Evolutionary conservation across 2,888 invertebrate genomes (phyloP).

Genomic region (Scaeva pyrastri): DNA sequence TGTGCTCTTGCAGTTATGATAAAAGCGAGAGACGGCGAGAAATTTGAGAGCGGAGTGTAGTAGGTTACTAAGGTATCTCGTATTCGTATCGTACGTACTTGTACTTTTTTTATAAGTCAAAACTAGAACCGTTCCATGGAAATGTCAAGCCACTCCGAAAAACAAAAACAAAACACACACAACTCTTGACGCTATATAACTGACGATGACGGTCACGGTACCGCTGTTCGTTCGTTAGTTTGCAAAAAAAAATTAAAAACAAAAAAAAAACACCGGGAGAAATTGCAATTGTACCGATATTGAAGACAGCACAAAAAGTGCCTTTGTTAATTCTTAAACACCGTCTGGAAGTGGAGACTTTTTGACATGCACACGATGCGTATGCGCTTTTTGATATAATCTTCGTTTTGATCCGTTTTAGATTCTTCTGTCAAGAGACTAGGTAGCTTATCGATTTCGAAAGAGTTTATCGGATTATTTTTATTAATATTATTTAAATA

Average conservation of each 20-base stretch:
- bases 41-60: neutral
- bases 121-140: slow-evolving; percentile 12
- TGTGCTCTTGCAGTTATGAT: slow-evolving; percentile 8
- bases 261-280: slow-evolving; percentile 8
- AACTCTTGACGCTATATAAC: neutral
- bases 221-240: slow-evolving; percentile 1
- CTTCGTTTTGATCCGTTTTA: slow-evolving; percentile 27
- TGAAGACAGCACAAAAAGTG: neutral
- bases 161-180: neutral
- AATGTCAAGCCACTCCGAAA: slow-evolving; percentile 8
- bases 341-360: slow-evolving; percentile 6
- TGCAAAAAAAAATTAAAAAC: neutral
- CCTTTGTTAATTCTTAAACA: neutral
- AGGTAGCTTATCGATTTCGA: slow-evolving; percentile 22
- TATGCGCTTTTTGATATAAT: slow-evolving; percentile 31
- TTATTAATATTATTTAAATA: slow-evolving; percentile 5
- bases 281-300: slow-evolving; percentile 24
- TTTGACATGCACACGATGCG: neutral
- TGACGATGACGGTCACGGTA: neutral
- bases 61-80: neutral
- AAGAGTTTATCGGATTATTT: slow-evolving; percentile 33
- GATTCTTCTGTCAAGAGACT: neutral
- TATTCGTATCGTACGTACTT: too few relatives aligned
- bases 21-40: slow-evolving; percentile 1
- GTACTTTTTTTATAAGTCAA: neutral